Percentiles rank a stretch among this genome's conserved stretches.
These are phyloP conservation scores for Dryomyza anilis DNA, from an alignment of 2,888 invertebrate genomes.

Conservation along the genomic window DNA sequence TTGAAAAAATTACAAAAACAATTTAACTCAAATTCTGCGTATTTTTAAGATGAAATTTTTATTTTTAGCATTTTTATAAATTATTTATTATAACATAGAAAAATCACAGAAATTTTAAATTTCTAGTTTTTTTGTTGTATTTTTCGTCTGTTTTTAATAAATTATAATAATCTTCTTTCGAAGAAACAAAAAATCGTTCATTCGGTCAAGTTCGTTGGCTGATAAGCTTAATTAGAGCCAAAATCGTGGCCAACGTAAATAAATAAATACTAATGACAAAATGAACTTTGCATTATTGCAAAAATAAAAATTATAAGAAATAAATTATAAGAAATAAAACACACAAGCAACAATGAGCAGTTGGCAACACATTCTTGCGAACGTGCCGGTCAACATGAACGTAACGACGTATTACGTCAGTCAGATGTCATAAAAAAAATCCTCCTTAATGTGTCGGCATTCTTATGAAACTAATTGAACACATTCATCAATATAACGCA, in stretches of 20 bases:
- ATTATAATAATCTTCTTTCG: too few species aligned
- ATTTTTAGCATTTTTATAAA: too few species aligned
- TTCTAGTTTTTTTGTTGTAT: neutral
- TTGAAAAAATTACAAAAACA: neutral
- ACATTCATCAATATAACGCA: too few species aligned
- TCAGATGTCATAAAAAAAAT: neutral
- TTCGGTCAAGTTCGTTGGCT: conserved; percentile 15
- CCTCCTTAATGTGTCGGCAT: neutral
- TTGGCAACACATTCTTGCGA: conserved; percentile 4
- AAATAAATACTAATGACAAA: too few species aligned
- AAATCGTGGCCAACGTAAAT: too few species aligned
- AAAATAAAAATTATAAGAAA: neutral
- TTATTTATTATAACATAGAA: too few species aligned
- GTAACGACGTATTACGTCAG: too few species aligned
- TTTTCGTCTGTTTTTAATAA: neutral
- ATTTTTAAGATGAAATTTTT: too few species aligned
- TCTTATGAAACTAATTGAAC: neutral
- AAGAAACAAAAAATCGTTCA: too few species aligned
- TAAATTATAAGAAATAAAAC: neutral
- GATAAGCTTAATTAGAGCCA: too few species aligned
- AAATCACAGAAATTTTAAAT: neutral
- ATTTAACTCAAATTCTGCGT: too few species aligned
- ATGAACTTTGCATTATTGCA: neutral
- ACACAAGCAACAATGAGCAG: too few species aligned
- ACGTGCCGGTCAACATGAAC: conserved; percentile 22